Conservation (phyloP, 2,797 vertebrate species). For the Dendrocincla fuliginosa region DNA sequence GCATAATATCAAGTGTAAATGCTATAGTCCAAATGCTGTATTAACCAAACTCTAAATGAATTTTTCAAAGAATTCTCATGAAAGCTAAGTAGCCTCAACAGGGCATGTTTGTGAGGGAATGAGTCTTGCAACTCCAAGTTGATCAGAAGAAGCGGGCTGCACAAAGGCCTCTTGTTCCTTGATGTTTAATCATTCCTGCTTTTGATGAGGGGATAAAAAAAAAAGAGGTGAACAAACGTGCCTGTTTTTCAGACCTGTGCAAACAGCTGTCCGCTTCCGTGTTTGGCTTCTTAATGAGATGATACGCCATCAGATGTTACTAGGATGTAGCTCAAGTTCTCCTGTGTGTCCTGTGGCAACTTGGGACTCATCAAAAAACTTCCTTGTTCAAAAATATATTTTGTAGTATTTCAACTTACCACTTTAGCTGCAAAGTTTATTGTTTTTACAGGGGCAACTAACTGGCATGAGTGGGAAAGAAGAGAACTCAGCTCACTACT, state of each 20-base stretch:
- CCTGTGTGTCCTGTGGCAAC: neutral
- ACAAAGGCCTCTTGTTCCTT: neutral
- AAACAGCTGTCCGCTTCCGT: constrained; percentile 43
- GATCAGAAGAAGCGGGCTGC: neutral
- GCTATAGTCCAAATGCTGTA: neutral
- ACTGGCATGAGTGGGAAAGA: rapidly evolving
- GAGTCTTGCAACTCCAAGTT: neutral
- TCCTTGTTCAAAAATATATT: neutral
- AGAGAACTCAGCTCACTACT: neutral
- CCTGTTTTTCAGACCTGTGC: neutral
- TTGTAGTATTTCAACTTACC: neutral
- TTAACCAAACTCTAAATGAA: neutral
- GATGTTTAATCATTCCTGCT: neutral
- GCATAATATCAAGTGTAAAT: neutral
- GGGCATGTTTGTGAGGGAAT: neutral
- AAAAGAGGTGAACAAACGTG: neutral
- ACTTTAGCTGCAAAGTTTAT: neutral
- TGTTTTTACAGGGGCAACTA: neutral
- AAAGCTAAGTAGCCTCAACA: neutral
- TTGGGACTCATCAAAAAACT: neutral
- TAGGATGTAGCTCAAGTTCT: constrained; percentile 5
- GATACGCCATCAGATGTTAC: neutral
- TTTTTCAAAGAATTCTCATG: neutral
- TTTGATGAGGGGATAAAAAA: neutral
- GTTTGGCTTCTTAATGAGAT: constrained; percentile 21